Base-by-base conservation (phyloP, 37 sponge, comb jelly and placozoan genomes). In the Halisarca cf. caerulea region DNA sequence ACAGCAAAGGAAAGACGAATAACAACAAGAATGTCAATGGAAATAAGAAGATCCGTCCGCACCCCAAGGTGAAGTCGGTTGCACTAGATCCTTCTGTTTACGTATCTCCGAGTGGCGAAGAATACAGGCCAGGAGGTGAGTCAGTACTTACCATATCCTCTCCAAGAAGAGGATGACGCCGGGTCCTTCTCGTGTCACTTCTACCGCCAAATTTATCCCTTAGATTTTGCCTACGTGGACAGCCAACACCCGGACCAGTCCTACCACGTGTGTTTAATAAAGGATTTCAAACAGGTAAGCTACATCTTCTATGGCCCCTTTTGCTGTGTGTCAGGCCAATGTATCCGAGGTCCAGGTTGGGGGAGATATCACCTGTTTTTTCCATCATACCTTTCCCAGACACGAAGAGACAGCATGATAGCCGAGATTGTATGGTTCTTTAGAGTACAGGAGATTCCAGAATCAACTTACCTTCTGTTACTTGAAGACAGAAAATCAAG, bases 201-300 rank as follows among this genome's bases (percentile, higher is more conserved):
- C 44, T 51, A 51, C 55, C 5, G 44, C 57, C 21, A 25, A 4
- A 17, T 59, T 35, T 20, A 18, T 18, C 24, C 33, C 59, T 24
- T 51, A 94, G 95, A 94, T 80, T 94, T 42, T 80, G 95, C 91
- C 11, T 94, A 89, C 79, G 90, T 94, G 27, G 95, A 94, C 81
- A 91, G 90, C 59, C 92, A 91, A 59, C 89, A 83, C 36, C 77
- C 90, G 0, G 95, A 94, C 47, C 80, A 85, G 39, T 91, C 95
- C 42, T 86, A 91, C 79, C 90, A 90, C 78, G 91, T 94, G 34
- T 94, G 95, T 24, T 18, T 70, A 40, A 90, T 94, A 0, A 36
- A 42, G 18, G 89, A 91, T 36, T 94, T 94, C 79, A 87, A 91
- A 78, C 20, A 75, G 75, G 95, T 94, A 58, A 79, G 92, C 59